Evolutionary conservation across 1,140 invertebrate genomes (phyloP), one percentile per base, ranked within the genome.

Genomic region (Drosophila ohnishii): DNA sequence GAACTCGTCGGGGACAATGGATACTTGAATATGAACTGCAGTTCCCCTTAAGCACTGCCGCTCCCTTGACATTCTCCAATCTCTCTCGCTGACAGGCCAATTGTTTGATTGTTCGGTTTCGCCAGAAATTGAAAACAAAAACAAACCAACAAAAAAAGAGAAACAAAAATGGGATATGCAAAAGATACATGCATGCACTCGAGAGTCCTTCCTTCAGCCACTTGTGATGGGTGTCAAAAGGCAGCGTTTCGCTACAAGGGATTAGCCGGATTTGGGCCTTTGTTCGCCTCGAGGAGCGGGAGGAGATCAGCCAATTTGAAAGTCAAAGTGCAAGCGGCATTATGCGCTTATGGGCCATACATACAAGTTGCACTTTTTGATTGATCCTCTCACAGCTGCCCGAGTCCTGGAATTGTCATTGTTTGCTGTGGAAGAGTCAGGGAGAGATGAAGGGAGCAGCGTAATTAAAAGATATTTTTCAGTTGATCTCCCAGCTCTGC

Each of bases 161-260:
- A 42, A 42, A 13, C 47, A 30, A 37, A 13, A 56, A 30, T 55
- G 35, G 62, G 47, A 37, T 74, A 76, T 76, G 73, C 73, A 76
- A 76, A 76, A 69, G 72, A 76, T 56, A 75, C 63, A 61, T 37
- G 51, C 13, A n/a, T 55, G 51, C 50, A 76, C 16, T 76, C 69
- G 48, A 81, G 58, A 67, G 78, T 87, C 83, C 82, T 83, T 75
- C 77, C 45, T 60, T 87, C 65, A 75, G 75, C 58, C 70, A 76
- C 78, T 86, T 87, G 51, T 55, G 83, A 86, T 83, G 83, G 75
- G 83, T 86, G 83, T 86, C 83, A 86, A 87, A 86, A 87, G 83
- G 84, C 83, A 88, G 39, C 60, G 34, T 42, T 62, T 50, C 34
- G 35, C 64, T 74, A 84, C 81, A 85, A 86, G 80, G 84, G 83